These are phyloP conservation scores for Antheraea assamensis DNA, from an alignment of 2,888 invertebrate genomes.

Conservation along the genomic window DNA sequence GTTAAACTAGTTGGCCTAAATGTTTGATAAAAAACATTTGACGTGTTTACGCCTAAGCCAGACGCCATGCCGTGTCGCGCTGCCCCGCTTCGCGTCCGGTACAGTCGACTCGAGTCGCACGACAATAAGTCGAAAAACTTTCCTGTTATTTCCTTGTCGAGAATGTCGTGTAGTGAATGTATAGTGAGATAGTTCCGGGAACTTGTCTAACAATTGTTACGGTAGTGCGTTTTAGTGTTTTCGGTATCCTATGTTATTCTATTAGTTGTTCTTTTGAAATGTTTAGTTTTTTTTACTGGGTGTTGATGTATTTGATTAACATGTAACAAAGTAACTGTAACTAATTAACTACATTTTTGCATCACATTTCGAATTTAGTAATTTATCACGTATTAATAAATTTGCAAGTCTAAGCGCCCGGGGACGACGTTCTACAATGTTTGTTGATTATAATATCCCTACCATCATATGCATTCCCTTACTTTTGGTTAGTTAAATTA, in stretches of 20 bases:
- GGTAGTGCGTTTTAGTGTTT: not conserved
- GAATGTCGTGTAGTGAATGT: conserved; percentile 29
- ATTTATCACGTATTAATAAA: not conserved
- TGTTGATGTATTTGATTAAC: not conserved
- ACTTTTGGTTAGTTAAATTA: not conserved
- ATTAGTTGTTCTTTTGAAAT: not conserved
- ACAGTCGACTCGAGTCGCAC: conserved; percentile 8
- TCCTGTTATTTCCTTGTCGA: conserved; percentile 56
- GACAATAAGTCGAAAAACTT: conserved; percentile 53
- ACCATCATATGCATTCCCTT: not conserved
- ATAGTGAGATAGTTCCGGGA: conserved; percentile 11
- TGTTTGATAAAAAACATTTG: conserved; percentile 64
- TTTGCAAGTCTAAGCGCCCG: not conserved
- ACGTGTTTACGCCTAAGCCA: conserved; percentile 62
- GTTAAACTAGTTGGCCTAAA: conserved; percentile 58
- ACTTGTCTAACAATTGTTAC: conserved; percentile 8
- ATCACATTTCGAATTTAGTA: not conserved
- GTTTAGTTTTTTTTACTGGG: not conserved
- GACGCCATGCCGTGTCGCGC: conserved; percentile 37
- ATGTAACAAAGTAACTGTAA: not conserved
- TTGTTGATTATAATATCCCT: no score
- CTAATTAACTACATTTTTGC: not conserved
- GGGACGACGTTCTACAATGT: no score
- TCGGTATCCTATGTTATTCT: not conserved
- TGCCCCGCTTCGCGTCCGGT: not conserved